Conservation (phyloP, 2,113 vertebrate species). For the Zootoca vivipara region DNA sequence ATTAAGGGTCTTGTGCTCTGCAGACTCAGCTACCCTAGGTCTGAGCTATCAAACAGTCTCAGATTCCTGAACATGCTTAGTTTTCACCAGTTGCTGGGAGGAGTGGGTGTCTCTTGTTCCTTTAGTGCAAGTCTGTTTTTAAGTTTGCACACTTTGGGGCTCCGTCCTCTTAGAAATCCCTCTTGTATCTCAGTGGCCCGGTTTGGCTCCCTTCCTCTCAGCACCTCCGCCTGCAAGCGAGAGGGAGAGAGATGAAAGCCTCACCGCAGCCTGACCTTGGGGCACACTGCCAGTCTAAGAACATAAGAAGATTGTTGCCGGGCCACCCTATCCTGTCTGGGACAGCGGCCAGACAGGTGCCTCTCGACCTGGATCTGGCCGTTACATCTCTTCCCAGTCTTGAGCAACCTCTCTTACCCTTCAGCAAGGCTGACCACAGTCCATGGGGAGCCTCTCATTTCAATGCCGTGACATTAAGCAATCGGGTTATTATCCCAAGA, state of each 20-base stretch:
- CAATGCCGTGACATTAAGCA: not conserved
- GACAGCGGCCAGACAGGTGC: not conserved
- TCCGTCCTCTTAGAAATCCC: not conserved
- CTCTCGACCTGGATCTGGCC: not conserved
- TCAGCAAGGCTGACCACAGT: no score
- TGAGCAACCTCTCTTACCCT: not conserved
- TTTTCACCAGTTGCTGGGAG: no score
- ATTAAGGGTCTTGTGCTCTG: no score
- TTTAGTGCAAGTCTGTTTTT: no score
- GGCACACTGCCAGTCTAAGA: not conserved
- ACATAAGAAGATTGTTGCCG: not conserved
- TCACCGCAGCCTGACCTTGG: not conserved
- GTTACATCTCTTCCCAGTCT: not conserved
- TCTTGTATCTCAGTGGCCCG: not conserved
- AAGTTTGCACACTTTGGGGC: no score
- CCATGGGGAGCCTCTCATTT: not conserved
- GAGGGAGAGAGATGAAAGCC: not conserved
- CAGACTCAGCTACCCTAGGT: no score
- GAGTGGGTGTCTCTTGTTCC: no score
- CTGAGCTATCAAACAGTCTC: no score
- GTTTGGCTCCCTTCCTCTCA: not conserved
- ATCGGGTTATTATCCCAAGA: not conserved
- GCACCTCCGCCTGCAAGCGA: not conserved
- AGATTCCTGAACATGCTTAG: no score
- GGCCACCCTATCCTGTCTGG: not conserved